Base-by-base conservation (phyloP, 2,888 invertebrate genomes). In the Agonum fuliginosum region DNA sequence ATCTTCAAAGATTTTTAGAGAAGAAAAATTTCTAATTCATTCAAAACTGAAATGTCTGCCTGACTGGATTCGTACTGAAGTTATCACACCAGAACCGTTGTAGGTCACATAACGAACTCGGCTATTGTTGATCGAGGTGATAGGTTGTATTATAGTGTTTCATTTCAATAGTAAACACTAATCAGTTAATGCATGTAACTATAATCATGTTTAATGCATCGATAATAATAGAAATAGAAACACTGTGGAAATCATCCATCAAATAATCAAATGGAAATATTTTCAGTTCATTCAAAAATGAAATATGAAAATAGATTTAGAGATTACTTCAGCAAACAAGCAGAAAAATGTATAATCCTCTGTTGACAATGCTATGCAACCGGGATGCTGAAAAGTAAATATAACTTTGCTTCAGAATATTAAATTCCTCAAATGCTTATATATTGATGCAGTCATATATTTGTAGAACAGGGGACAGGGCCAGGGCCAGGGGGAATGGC, bases 231-330 rank as follows among this genome's bases (percentile, higher is more conserved):
- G n/a, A n/a, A n/a, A n/a, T n/a, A 22, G 22, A 20, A 41, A 41
- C 67, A 41, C 37, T 30, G 2, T 20, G 67, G 10, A 37, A 67
- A 67, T 37, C 37, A 17, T 41, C n/a, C n/a, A n/a, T n/a, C n/a
- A n/a, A n/a, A n/a, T n/a, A n/a, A 37, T 67, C 19, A 67, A 19
- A 67, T 67, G 20, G 17, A 41, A 67, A 67, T 67, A 43, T 67
- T 67, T 37, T 12, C 5, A 43, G 22, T 20, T 12, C 41, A 41
- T 54, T 54, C 27, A 54, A 22, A 20, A 1, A 12, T 12, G 14
- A 65, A 19, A 65, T 10, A 34, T 65, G 67, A 37, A 67, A 20
- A 41, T 41, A 41, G 37, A 67, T 67, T 67, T 41, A 22, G 22
- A 43, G 67, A 67, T 67, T 67, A 67, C 20, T 20, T 41, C 43